Conservation (phyloP, 2,888 invertebrate genomes). For the Harpalus rubripes region DNA sequence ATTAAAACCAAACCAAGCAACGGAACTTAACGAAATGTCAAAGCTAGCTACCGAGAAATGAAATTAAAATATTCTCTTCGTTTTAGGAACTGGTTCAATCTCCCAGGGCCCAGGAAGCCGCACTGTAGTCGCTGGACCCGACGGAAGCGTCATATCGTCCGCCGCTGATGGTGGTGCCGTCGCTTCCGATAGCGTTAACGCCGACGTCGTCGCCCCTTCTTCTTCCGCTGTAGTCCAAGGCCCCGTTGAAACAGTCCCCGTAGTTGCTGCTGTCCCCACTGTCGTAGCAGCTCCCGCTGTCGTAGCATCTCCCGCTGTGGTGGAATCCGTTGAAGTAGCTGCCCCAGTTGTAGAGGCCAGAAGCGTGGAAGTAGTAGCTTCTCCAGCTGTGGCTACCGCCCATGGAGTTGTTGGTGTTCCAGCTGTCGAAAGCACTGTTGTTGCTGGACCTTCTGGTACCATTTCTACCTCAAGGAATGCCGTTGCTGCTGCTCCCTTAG, state of each 20-base stretch:
- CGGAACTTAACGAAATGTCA: no score
- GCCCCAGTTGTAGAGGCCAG: conserved; percentile 4
- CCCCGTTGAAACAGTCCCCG: conserved; percentile 47
- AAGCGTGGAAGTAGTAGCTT: conserved; percentile 22
- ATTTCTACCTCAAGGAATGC: conserved; percentile 49
- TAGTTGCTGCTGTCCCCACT: conserved; percentile 7
- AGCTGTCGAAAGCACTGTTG: conserved; percentile 57
- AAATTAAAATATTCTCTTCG: no score
- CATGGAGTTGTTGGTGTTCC: conserved; percentile 26
- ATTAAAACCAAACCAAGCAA: no score
- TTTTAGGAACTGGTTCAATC: conserved; percentile 74
- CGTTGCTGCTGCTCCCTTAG: neutral
- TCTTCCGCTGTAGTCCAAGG: conserved; percentile 65
- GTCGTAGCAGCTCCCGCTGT: neutral
- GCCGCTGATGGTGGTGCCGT: conserved; percentile 70
- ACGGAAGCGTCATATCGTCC: conserved; percentile 75
- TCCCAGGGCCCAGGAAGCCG: conserved; percentile 75
- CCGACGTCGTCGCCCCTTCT: conserved; percentile 68
- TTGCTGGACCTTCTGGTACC: conserved; percentile 62
- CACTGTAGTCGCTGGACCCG: conserved; percentile 76
- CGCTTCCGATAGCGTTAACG: conserved; percentile 68
- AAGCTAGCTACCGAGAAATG: no score
- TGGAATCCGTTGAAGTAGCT: conserved; percentile 34
- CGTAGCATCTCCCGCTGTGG: neutral
- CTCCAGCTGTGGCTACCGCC: conserved; percentile 39